These are phyloP conservation scores for Epizoanthus ramosus DNA, from an alignment of 92 coral and sea anemone genomes.

Conservation along the genomic window DNA sequence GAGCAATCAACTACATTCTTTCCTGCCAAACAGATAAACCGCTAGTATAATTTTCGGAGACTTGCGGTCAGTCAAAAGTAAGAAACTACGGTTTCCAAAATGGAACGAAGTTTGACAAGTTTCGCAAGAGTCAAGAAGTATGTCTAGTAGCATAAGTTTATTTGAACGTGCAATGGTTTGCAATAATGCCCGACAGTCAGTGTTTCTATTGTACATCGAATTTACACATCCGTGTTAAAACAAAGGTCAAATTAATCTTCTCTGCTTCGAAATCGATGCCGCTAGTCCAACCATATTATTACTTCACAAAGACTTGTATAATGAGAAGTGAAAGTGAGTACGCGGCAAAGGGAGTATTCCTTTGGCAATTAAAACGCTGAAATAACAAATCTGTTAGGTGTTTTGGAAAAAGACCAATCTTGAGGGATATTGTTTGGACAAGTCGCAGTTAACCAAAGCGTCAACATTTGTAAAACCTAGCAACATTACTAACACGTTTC, in stretches of 20 bases:
- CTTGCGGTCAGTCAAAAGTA: not conserved
- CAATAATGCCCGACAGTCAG: conserved; percentile 67
- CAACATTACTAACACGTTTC: conserved; percentile 10
- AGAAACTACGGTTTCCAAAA: not conserved
- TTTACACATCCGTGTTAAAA: conserved; percentile 88
- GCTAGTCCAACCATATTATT: conserved; percentile 41
- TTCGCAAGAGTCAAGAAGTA: conserved; percentile 37
- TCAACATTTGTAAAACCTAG: conserved; percentile 16
- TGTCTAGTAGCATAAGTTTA: not conserved
- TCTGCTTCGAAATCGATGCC: conserved; percentile 60
- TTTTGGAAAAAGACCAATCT: not conserved
- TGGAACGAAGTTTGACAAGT: not conserved
- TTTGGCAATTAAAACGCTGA: conserved; percentile 4
- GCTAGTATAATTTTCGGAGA: not conserved
- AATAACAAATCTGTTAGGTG: conserved; percentile 18
- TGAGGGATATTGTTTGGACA: conserved; percentile 15
- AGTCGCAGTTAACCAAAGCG: not conserved
- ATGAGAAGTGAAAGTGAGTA: conserved; percentile 26
- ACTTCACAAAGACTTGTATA: conserved; percentile 41
- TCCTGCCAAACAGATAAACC: conserved; percentile 13
- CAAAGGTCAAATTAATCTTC: conserved; percentile 78
- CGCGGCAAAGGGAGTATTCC: conserved; percentile 8
- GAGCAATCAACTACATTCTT: conserved; percentile 23
- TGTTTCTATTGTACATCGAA: conserved; percentile 63
- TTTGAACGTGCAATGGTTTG: conserved; percentile 46